Conservation (phyloP, 2,888 invertebrate genomes). For the Athripsodes cinereus region DNA sequence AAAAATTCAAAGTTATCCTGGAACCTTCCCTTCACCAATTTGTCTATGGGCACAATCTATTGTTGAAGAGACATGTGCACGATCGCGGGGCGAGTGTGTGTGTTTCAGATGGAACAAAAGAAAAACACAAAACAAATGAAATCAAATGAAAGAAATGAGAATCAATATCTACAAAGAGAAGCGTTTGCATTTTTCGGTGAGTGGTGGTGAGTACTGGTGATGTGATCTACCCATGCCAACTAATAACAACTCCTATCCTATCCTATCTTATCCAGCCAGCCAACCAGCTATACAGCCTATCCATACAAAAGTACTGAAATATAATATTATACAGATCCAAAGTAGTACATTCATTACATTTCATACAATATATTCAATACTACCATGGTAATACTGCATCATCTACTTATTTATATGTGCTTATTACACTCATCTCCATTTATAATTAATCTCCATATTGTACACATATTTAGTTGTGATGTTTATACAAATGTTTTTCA, state of each 20-base stretch:
- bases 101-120: slow-evolving; percentile 30
- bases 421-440: too few species aligned
- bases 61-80: slow-evolving; percentile 32
- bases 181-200: slow-evolving; percentile 6
- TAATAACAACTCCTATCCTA: slow-evolving; percentile 1
- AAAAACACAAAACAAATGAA: slow-evolving; percentile 27
- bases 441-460: too few species aligned
- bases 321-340: too few species aligned
- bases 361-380: too few species aligned
- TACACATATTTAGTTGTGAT: too few species aligned
- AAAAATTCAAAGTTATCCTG: slow-evolving; percentile 99
- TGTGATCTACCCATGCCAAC: slow-evolving; percentile 20
- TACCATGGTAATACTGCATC: too few species aligned
- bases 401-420: too few species aligned
- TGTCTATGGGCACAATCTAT: slow-evolving; percentile 90
- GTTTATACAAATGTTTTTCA: too few species aligned
- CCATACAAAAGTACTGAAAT: too few species aligned
- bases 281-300: too few species aligned
- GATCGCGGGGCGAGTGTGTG: slow-evolving; percentile 28
- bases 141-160: slow-evolving; percentile 1
- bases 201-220: slow-evolving; percentile 6
- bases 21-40: slow-evolving; percentile 95
- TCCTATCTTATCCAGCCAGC: neutral
- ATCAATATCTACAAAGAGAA: slow-evolving; percentile 13
- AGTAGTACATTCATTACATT: too few species aligned